These are phyloP conservation scores for Cistogaster globosa DNA, from an alignment of 2,888 invertebrate species.

Conservation along the genomic window DNA sequence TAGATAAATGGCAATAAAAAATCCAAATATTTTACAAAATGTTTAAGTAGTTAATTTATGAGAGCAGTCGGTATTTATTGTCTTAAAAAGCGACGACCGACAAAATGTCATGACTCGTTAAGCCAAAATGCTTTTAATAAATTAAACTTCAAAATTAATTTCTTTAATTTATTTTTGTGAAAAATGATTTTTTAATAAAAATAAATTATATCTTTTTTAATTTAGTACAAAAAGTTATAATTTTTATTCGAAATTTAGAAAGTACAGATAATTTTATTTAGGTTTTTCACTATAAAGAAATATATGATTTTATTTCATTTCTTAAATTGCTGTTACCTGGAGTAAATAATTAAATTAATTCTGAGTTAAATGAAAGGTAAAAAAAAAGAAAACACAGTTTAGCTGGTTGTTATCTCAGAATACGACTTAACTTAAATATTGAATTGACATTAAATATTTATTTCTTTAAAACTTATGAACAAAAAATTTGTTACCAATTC, in stretches of 20 bases:
- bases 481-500: no score
- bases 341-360: no score
- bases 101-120: slow-evolving; percentile 24
- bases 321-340: no score
- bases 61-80: slow-evolving; percentile 45
- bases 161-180: background rate
- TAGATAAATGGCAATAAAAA: slow-evolving; percentile 54
- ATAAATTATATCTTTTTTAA: slow-evolving; percentile 42
- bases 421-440: no score
- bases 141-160: slow-evolving; percentile 43
- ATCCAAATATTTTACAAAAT: slow-evolving; percentile 67
- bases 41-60: slow-evolving; percentile 69
- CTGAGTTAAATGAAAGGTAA: no score
- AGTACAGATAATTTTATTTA: slow-evolving; percentile 2
- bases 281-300: background rate
- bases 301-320: no score
- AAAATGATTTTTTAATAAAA: slow-evolving; percentile 11
- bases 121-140: slow-evolving; percentile 54
- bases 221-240: slow-evolving; percentile 15
- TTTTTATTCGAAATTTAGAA: slow-evolving; percentile 23
- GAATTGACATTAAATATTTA: no score
- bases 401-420: no score
- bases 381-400: no score
- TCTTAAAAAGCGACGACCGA: slow-evolving; percentile 9
- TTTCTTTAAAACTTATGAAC: no score